A percentile compares a stretch with the other conserved stretches of the same genome.
Conservation (phyloP, 2,797 vertebrate genomes). For the Coluber constrictor region DNA sequence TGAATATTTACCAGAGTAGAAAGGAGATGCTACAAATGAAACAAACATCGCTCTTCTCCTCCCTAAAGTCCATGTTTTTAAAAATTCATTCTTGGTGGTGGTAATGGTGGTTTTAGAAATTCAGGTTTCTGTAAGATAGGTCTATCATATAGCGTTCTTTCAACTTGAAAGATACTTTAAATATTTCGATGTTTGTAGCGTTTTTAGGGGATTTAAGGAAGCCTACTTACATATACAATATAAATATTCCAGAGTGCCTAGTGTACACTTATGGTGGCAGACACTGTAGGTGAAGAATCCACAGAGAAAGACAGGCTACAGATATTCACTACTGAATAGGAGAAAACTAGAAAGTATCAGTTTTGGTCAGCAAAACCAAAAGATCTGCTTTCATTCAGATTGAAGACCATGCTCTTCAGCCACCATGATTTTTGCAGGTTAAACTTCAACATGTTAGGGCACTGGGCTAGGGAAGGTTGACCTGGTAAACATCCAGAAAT, state of each 20-base stretch:
- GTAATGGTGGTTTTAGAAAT: constrained; percentile 6
- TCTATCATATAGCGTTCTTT: neutral
- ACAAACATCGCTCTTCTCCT: neutral
- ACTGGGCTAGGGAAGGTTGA: neutral
- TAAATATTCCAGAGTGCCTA: neutral
- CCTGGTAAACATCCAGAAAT: neutral
- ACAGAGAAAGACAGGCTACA: neutral
- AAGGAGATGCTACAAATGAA: neutral
- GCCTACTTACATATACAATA: neutral
- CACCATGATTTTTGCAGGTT: neutral
- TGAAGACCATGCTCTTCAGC: neutral
- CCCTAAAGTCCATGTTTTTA: neutral
- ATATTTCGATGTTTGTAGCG: neutral
- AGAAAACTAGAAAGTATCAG: neutral
- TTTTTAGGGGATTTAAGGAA: neutral
- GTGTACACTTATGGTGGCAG: neutral
- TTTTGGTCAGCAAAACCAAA: neutral
- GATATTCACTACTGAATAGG: neutral
- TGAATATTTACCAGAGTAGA: neutral
- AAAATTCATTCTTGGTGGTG: constrained; percentile 18
- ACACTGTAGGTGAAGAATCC: neutral
- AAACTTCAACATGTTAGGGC: neutral
- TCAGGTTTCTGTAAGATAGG: neutral
- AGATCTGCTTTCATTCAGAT: neutral
- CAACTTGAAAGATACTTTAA: neutral